These are phyloP conservation scores for Caenorhabditis inopinata DNA, from an alignment of 1,140 invertebrate species.

Conservation along the genomic window DNA sequence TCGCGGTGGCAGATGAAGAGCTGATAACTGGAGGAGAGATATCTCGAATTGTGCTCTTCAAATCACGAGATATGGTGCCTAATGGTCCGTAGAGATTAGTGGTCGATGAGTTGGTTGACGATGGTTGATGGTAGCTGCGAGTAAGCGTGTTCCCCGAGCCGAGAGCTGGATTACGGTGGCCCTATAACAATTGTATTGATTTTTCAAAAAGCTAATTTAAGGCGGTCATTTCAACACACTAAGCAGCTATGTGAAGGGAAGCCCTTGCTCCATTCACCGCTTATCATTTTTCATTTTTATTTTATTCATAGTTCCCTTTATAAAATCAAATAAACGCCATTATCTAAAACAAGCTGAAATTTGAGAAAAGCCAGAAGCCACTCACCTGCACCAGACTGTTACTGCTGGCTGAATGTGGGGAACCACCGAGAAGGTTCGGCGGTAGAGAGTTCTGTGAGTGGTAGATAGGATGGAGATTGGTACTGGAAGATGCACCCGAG, in stretches of 20 bases:
- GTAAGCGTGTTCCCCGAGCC: conserved; percentile 1
- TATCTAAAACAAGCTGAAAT: too few species aligned
- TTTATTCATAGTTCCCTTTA: background rate
- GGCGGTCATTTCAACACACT: too few species aligned
- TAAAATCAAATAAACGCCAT: too few species aligned
- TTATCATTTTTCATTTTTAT: background rate
- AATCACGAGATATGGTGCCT: conserved; percentile 12
- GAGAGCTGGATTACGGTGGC: conserved; percentile 11
- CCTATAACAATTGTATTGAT: background rate
- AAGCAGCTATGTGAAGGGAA: too few species aligned
- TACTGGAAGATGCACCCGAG: background rate
- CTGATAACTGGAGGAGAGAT: conserved; percentile 28
- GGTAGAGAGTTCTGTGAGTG: conserved; percentile 11
- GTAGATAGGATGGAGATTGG: conserved; percentile 15
- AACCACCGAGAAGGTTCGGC: background rate
- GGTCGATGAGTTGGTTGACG: background rate
- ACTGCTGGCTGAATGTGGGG: conserved; percentile 20
- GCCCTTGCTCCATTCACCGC: too few species aligned
- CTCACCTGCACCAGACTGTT: conserved; percentile 25
- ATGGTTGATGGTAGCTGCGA: conserved; percentile 25
- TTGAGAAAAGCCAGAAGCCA: background rate
- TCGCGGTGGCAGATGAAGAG: background rate
- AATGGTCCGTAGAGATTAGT: conserved; percentile 13
- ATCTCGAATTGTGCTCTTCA: conserved; percentile 17
- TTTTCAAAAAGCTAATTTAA: too few species aligned